phyloP scores from a whole-genome alignment of 2,888 invertebrate genomes.

The Ectemnius continuus region DNA sequence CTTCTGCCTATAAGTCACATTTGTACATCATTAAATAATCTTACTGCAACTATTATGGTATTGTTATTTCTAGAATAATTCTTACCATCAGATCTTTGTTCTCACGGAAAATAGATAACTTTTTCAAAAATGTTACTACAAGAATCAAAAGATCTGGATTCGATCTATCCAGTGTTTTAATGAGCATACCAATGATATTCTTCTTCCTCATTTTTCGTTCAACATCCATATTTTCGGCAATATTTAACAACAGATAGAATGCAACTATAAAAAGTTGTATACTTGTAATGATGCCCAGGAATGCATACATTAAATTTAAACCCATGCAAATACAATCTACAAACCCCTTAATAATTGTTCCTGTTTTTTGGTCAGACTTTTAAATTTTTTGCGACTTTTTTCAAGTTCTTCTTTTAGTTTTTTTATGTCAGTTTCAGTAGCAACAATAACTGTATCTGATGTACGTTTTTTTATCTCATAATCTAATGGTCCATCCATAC shows the following conservation, averaged over 20 bases:
- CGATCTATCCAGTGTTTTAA: constrained; percentile 92
- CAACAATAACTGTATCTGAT: constrained; percentile 58
- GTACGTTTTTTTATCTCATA: constrained; percentile 71
- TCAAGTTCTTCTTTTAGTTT: constrained; percentile 86
- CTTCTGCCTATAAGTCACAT: constrained; percentile 79
- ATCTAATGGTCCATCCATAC: constrained; percentile 71
- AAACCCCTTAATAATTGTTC: constrained; percentile 90
- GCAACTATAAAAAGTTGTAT: constrained; percentile 82
- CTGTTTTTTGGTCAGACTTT: constrained; percentile 92
- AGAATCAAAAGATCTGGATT: constrained; percentile 93
- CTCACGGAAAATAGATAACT: constrained; percentile 94
- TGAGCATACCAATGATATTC: constrained; percentile 91
- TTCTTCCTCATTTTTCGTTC: constrained; percentile 99
- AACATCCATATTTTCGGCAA: constrained; percentile 96
- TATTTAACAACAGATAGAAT: constrained; percentile 94
- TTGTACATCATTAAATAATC: not conserved
- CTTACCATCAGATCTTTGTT: constrained; percentile 94
- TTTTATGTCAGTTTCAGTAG: constrained; percentile 71
- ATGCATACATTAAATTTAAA: not conserved
- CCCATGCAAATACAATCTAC: constrained; percentile 15
- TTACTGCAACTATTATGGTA: constrained; percentile 6
- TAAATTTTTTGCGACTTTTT: constrained; percentile 87
- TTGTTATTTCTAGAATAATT: constrained; percentile 1
- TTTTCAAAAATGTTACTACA: constrained; percentile 95
- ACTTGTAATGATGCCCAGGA: too few relatives aligned